Base-by-base conservation (phyloP, 2,888 invertebrate genomes). In the Dryomyza anilis region DNA sequence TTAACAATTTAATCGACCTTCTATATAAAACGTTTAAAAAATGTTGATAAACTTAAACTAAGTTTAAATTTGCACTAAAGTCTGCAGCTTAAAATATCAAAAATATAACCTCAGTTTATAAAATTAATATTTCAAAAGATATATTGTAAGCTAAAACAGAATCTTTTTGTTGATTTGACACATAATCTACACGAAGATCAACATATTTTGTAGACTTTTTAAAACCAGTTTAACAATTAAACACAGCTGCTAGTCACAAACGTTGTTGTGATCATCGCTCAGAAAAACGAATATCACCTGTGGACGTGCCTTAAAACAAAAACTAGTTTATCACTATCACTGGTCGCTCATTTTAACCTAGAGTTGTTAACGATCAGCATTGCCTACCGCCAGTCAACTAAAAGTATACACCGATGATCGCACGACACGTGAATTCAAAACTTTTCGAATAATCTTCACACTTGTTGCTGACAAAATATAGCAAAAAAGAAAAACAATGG, bases 281-380 rank as follows among this genome's bases (percentile, higher is more conserved):
- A 48, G 3, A 48, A 12, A 19, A 48, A 48, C 23, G n/a, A 48
- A 48, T 48, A 48, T 25, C 8, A 21, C n/a, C n/a, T n/a, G n/a
- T n/a, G n/a, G n/a, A n/a, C n/a, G n/a, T n/a, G n/a, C n/a, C n/a
- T 8, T 30, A 16, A 29, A 25, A 53, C 33, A 16, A 0, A 43
- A 57, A 57, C 57, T 14, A 45, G 39, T 57, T 57, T 21, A 25
- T 25, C 25, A 57, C 7, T 57, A 27, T 57, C 29, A 29, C 57
- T 57, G 39, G 10, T 10, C 33, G 33, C 6, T 19, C 30, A 25
- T 39, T 30, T 56, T 39, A 25, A 43, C 43, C 57, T 27, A 57
- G 57, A 43, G 48, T 46, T 33, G 59, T 60, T 60, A 48, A 60
- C 48, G 59, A 46, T n/a, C n/a, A n/a, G n/a, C n/a, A n/a, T n/a